Base-by-base conservation (phyloP, 2,113 vertebrate species). In the Phoxinus phoxinus region DNA sequence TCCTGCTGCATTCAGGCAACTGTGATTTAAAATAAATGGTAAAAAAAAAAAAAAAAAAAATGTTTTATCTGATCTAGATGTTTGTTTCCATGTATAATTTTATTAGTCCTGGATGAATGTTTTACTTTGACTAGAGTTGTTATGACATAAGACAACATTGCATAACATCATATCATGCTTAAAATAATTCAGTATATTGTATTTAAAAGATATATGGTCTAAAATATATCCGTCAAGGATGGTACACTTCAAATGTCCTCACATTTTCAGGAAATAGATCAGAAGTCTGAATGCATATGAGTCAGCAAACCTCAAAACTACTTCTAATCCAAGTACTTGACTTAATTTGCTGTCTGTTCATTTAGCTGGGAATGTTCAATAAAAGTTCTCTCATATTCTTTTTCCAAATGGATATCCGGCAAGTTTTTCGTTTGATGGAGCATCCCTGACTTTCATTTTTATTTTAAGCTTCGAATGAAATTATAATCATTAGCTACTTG, bases 1-100 rank as follows among this genome's bases (percentile, higher is more conserved):
- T 81, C 77, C 95, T 96, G 96, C 95, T 97, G 96, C 95, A 96
- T 96, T 96, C 93, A 95, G 95, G 93, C 84, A 81, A 95, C 94
- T 96, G 95, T 96, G 96, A 96, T 95, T 92, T 69, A 90, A 95
- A 96, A 87, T 86, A 58, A 80, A 77, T 86, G 85, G 56, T 69
- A 41, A 41, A 41, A 41, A 41, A 9, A 41, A 41, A 41, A 41
- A 2, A 41, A 41, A 41, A 41, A 81, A 82, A 71, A 76, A 30
- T 79, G 76, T 86, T 83, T 80, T 61, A 63, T 86, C 86, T 81
- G 93, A 94, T 93, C 91, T 94, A 93, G 91, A 80, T 84, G 59
- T 73, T 37, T 32, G 51, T 80, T 84, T 85, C 53, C 89, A 51
- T 88, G 44, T 86, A 85, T 83, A 23, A 27, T 63, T 41, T 84